phyloP scores from a whole-genome alignment of 2,888 invertebrate species.

The Copidosoma aretas region DNA sequence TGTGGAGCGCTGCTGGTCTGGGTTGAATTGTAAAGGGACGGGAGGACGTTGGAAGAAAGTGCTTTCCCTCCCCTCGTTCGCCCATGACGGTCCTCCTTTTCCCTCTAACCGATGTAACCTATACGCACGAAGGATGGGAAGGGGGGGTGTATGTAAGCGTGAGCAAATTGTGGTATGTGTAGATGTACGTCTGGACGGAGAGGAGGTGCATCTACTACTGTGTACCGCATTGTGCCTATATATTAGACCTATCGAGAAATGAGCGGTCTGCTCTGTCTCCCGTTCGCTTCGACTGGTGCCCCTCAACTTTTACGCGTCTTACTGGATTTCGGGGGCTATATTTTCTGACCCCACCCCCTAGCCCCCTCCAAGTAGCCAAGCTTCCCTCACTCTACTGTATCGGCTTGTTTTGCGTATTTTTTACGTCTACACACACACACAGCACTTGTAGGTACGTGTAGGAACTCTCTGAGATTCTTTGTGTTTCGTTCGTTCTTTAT shows the following conservation, averaged over 20 bases:
- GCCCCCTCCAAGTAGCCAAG: conserved; percentile 29
- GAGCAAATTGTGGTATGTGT: background rate
- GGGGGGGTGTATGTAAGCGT: background rate
- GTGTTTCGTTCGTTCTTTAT: no score
- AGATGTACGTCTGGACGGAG: conserved; percentile 6
- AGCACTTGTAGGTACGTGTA: no score
- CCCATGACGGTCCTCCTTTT: conserved; percentile 39
- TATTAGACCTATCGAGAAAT: background rate
- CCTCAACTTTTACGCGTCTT: conserved; percentile 30
- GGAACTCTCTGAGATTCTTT: no score
- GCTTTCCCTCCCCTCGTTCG: conserved; percentile 48
- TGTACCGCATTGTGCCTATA: no score
- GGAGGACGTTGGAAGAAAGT: conserved; percentile 57
- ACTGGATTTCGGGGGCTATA: conserved; percentile 36
- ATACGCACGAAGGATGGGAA: conserved; percentile 2
- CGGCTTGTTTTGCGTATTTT: background rate
- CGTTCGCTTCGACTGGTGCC: conserved; percentile 37
- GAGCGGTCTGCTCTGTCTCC: conserved; percentile 22
- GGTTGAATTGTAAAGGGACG: conserved; percentile 59
- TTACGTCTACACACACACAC: background rate
- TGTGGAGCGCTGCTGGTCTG: conserved; percentile 16
- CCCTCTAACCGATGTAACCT: conserved; percentile 30
- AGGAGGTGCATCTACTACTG: conserved; percentile 22
- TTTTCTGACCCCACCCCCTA: conserved; percentile 44
- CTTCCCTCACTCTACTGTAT: background rate